Evolutionary conservation across 1,140 invertebrate genomes (phyloP), one percentile per base, ranked within the genome.

Genomic region (Aphaenogaster ashmeadi): DNA sequence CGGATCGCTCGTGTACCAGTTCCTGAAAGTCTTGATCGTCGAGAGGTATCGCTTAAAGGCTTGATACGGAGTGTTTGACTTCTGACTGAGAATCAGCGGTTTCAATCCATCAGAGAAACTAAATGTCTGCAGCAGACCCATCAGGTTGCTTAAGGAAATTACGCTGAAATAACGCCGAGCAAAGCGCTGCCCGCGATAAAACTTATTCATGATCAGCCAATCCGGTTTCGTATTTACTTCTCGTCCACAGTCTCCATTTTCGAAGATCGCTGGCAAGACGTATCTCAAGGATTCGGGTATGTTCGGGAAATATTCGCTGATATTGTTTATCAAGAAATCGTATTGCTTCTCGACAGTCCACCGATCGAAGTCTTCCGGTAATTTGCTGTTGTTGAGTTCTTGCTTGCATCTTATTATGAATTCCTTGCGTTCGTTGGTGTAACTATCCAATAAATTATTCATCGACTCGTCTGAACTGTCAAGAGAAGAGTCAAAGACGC

Each of bases 31-130:
- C 0, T 88, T 81, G 0, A 92, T 90, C 0, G 96, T 96, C 9
- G 94, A 95, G 15, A 96, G 69, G 74, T 98, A 98, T 89, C 98
- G 96, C 83, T 96, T 96, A 92, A 98, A 98, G 0, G 98, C 97
- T 0, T 96, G 96, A 27, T 95, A 96, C 0, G 96, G 94, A 5
- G 96, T 96, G 44, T 96, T 96, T 1, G 97, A 98, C 83, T 97
- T 96, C 0, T 96, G 95, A 0, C 97, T 97, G 0, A 97, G 94
- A 5, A 97, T 95, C 0, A 98, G 92, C 0, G 98, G 95, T 8
- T 96, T 95, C 0, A 98, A 89, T 58, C 97, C 97, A 3, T 96
- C 96, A 0, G 97, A 96, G 27, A 97, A 95, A 0, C 96, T 95
- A 36, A 98, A 95, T 8, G 97, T 94, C 0, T 96, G 93, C 18